phyloP scores from a whole-genome alignment of 2,888 invertebrate species.

The Ceramica pisi region DNA sequence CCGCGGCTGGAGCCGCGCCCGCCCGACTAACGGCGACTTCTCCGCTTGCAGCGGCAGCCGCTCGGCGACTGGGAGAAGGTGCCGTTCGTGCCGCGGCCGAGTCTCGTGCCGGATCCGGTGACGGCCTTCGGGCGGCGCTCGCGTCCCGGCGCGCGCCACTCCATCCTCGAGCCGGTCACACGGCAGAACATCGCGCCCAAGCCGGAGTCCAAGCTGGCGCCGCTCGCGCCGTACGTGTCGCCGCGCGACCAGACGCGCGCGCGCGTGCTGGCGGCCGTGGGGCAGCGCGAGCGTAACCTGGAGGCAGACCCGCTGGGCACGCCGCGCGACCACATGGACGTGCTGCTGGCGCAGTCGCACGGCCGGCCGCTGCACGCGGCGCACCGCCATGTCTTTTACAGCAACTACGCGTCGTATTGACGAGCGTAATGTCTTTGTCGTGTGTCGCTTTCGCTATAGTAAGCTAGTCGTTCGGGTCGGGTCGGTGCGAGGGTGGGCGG shows the following conservation, averaged over 20 bases:
- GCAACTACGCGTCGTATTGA: conserved; percentile 89
- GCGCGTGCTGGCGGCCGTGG: conserved; percentile 91
- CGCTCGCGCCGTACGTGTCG: conserved; percentile 93
- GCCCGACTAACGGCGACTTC: conserved; percentile 89
- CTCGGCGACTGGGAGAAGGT: conserved; percentile 97
- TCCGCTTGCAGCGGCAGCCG: conserved; percentile 94
- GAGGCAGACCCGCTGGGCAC: conserved; percentile 91
- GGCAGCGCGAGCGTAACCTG: conserved; percentile 90
- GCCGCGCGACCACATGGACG: conserved; percentile 92
- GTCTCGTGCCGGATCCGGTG: conserved; percentile 95
- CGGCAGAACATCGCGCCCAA: conserved; percentile 92
- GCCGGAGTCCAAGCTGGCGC: conserved; percentile 91
- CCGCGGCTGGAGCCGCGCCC: conserved; percentile 88
- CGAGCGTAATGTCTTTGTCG: conserved; percentile 73
- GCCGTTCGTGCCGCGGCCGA: conserved; percentile 96
- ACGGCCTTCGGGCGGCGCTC: conserved; percentile 95
- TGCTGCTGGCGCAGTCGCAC: conserved; percentile 92
- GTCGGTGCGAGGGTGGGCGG: conserved; percentile 82
- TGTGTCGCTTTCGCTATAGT: conserved; percentile 88
- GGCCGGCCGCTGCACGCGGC: conserved; percentile 87
- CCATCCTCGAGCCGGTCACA: conserved; percentile 90
- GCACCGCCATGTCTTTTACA: conserved; percentile 89
- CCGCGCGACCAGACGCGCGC: conserved; percentile 92
- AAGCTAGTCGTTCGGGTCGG: conserved; percentile 79
- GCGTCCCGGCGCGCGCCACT: conserved; percentile 85